Conservation (phyloP, 2,113 vertebrate genomes). For the Miniopterus natalensis region DNA sequence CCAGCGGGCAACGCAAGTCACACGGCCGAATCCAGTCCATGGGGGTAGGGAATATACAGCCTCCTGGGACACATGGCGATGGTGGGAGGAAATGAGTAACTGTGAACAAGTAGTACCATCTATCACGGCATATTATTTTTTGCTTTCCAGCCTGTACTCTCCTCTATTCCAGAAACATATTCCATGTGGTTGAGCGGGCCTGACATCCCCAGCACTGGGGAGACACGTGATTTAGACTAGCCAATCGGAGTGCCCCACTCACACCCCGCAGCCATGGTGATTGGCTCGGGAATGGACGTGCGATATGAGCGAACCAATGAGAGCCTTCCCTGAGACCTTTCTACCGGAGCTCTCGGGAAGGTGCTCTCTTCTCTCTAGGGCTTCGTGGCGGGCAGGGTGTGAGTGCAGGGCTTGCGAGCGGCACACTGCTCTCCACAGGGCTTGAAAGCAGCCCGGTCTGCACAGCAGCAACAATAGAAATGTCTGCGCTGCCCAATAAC, state of each 20-base stretch:
- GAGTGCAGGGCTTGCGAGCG: neutral
- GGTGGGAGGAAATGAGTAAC: neutral
- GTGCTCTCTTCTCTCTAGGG: neutral
- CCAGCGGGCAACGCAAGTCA: neutral
- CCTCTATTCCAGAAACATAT: neutral
- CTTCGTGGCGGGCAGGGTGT: neutral
- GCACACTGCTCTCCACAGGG: neutral
- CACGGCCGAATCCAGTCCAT: accelerated
- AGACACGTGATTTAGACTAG: neutral
- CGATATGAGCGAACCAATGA: slow-evolving; percentile 26
- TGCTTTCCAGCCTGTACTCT: neutral
- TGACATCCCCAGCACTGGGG: neutral
- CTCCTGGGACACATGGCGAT: neutral
- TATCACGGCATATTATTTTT: neutral
- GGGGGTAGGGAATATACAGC: neutral
- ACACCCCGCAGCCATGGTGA: neutral
- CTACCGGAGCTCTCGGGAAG: neutral
- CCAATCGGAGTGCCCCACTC: neutral
- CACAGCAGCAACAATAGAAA: accelerated
- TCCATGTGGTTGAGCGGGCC: neutral
- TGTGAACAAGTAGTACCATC: neutral
- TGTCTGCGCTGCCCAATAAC: neutral
- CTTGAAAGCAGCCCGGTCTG: neutral
- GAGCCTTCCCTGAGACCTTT: neutral
- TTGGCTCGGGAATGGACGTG: neutral